These are phyloP conservation scores for Caenorhabditis latens DNA, from an alignment of 1,140 invertebrate genomes.

Conservation along the genomic window DNA sequence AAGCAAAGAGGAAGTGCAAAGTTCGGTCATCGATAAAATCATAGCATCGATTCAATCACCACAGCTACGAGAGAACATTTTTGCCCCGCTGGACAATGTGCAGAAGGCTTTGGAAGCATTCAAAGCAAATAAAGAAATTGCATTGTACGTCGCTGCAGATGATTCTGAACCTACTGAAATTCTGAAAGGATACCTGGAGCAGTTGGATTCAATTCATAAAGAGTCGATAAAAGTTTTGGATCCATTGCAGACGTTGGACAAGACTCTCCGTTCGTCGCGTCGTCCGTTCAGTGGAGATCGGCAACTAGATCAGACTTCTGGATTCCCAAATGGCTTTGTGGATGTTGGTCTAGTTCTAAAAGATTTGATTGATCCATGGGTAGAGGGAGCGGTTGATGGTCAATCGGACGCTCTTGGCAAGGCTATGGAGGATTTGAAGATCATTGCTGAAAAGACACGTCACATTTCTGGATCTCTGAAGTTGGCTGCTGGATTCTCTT, in stretches of 20 bases:
- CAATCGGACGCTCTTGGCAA: not conserved
- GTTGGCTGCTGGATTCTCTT: not conserved
- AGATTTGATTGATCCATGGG: not conserved
- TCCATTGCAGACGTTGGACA: not conserved
- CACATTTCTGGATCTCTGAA: not conserved
- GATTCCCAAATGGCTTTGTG: not conserved
- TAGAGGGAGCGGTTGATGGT: not conserved
- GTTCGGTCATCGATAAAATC: too few species aligned
- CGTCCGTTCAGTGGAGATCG: not conserved
- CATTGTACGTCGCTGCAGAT: too few species aligned
- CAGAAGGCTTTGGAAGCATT: too few species aligned
- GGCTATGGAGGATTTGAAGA: not conserved
- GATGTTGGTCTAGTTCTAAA: not conserved
- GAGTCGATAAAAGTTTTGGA: not conserved
- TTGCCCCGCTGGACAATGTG: too few species aligned
- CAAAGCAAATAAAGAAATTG: too few species aligned
- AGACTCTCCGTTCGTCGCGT: not conserved
- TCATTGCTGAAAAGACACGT: not conserved
- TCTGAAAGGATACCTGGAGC: too few species aligned
- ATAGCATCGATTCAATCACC: too few species aligned
- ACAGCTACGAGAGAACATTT: too few species aligned
- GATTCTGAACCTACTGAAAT: too few species aligned
- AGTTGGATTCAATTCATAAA: not conserved
- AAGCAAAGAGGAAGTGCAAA: too few species aligned
- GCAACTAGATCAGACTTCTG: not conserved